Conservation (phyloP, 2,113 vertebrate species). For the Corythoichthys intestinalis region DNA sequence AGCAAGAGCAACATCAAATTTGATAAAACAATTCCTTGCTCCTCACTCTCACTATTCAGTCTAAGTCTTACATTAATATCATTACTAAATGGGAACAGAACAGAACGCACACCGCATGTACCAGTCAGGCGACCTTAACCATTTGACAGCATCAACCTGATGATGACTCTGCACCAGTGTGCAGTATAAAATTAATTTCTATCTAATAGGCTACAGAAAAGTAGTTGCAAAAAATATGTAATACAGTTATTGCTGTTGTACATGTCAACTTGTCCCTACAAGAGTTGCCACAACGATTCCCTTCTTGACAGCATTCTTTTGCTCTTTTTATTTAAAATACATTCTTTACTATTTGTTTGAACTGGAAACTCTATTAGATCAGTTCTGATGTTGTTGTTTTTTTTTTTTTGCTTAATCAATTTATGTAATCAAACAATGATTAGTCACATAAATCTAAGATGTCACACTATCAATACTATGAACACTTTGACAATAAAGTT, state of each 20-base stretch:
- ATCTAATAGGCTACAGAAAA: neutral
- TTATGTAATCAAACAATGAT: neutral
- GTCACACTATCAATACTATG: neutral
- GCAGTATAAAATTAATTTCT: neutral
- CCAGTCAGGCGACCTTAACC: neutral
- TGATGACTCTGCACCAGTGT: neutral
- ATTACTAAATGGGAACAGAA: neutral
- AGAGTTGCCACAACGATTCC: neutral
- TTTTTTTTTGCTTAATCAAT: neutral
- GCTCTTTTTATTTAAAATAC: slow-evolving; percentile 5
- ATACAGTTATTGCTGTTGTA: neutral
- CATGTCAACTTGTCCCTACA: neutral
- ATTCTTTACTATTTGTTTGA: neutral
- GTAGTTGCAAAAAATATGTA: neutral
- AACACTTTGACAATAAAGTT: neutral
- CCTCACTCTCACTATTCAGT: no score
- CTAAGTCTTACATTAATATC: neutral
- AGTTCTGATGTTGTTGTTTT: no score
- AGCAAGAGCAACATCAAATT: no score
- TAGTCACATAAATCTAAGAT: neutral
- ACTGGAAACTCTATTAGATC: neutral
- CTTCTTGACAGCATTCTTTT: neutral
- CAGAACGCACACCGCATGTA: neutral
- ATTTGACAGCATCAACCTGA: neutral
- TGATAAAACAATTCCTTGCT: no score